These are phyloP conservation scores for Eumeta japonica DNA, from an alignment of 1,140 invertebrate genomes.

Conservation along the genomic window DNA sequence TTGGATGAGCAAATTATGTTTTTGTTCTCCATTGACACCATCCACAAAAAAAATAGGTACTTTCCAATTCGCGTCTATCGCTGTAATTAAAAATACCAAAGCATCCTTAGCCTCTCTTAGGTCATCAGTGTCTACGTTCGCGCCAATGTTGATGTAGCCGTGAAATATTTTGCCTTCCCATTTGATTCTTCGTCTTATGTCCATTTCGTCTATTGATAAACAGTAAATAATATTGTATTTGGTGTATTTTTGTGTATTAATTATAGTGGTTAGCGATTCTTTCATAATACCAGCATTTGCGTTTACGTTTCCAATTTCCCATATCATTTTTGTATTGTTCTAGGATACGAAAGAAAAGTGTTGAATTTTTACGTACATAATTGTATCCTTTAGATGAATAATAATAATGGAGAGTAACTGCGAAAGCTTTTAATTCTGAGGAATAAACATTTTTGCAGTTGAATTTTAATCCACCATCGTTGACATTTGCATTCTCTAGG, in stretches of 20 bases:
- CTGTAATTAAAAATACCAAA: constrained; percentile 23
- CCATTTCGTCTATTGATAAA: too few relatives aligned
- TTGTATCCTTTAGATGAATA: constrained; percentile 7
- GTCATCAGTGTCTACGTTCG: constrained; percentile 10
- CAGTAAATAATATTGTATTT: too few relatives aligned
- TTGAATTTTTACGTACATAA: constrained; percentile 10
- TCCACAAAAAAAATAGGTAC: constrained; percentile 10
- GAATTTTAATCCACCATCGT: too few relatives aligned
- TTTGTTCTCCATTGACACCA: constrained; percentile 7
- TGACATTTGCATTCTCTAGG: too few relatives aligned
- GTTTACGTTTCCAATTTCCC: too few relatives aligned
- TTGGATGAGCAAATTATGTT: constrained; percentile 11
- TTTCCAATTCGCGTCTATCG: constrained; percentile 24
- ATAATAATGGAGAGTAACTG: too few relatives aligned
- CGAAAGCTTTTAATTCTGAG: too few relatives aligned
- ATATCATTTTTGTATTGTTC: constrained; percentile 11
- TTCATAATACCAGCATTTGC: too few relatives aligned
- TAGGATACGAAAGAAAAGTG: constrained; percentile 9
- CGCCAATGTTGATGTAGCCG: constrained; percentile 7
- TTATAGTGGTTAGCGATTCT: too few relatives aligned
- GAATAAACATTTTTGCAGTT: too few relatives aligned
- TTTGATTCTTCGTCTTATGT: constrained; percentile 9
- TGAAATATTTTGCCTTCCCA: constrained; percentile 18
- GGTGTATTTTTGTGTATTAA: too few relatives aligned
- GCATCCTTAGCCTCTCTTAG: constrained; percentile 21